Evolutionary conservation across 2,113 vertebrate species (phyloP), one percentile per base, ranked within the genome.

Genomic region (Poicephalus gulielmi): DNA sequence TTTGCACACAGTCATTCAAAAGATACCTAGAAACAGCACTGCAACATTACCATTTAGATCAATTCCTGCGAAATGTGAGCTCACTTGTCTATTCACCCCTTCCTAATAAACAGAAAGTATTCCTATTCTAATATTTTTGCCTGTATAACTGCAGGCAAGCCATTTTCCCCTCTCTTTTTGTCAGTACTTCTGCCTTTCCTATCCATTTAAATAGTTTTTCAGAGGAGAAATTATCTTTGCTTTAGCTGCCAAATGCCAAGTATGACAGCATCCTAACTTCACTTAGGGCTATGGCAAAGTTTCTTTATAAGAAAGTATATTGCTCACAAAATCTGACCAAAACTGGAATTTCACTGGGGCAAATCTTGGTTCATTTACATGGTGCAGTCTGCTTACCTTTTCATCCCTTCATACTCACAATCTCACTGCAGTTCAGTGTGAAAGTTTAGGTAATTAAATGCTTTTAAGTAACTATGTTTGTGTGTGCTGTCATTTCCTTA

Each of bases 401-500:
- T 47, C 2, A 0, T 44, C 31, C 35, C 31, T 84, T 90, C 43
- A 57, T 10, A 22, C 17, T 85, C 33, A 33, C 22, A 44, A 60
- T 69, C 64, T 57, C 59, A 57, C 59, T 84, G 35, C 20, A 43
- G 43, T 64, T 93, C 41, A 37, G 17, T n/a, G 66, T 76, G 57
- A 79, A 95, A 92, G 9, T 68, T 80, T 67, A 70, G 46, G 52
- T 84, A 91, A 94, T 90, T 53, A 92, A 95, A 87, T 53, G 53
- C 30, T 92, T 95, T 86, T 77, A 95, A 95, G 94, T 89, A 96
- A 87, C 52, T 91, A 33, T 39, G 43, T 50, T 39, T 18, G 10
- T 46, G 69, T 84, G 3, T 3, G 39, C 46, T 97, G 93, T 94
- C 92, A 91, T 97, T 97, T 96, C 92, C 94, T 96, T 95, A 90